Conservation (phyloP, 2,113 vertebrate genomes). For the Dromaius novaehollandiae region DNA sequence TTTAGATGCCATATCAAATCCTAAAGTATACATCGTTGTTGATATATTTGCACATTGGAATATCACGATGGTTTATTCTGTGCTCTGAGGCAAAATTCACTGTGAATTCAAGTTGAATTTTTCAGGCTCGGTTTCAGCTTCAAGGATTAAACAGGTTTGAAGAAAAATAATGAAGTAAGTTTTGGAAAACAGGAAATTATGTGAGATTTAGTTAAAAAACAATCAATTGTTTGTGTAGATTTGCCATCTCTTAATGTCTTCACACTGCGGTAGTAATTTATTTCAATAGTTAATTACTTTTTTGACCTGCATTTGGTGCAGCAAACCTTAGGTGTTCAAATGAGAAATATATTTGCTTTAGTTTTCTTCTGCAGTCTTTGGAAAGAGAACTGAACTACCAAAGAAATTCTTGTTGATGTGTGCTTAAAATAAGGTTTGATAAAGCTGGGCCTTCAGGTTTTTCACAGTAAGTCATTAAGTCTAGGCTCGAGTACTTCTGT, state of each 20-base stretch:
- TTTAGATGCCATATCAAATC: constrained; percentile 1
- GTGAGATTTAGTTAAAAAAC: neutral
- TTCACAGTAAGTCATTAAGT: accelerated
- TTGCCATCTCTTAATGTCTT: constrained; percentile 18
- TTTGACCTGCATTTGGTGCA: constrained; percentile 19
- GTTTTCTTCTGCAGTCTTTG: neutral
- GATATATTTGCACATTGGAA: neutral
- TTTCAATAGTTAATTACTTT: neutral
- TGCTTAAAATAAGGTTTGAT: neutral
- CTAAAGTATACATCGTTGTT: neutral
- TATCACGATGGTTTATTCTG: neutral
- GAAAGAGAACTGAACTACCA: neutral
- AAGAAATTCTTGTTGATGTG: neutral
- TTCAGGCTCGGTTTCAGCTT: neutral
- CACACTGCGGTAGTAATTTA: neutral
- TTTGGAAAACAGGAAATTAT: neutral
- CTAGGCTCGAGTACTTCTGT: neutral
- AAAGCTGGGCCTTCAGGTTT: neutral
- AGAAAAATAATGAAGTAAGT: neutral
- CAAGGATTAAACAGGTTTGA: neutral
- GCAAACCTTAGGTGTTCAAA: neutral
- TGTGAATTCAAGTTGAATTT: neutral
- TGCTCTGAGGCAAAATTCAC: neutral
- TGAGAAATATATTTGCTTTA: neutral
- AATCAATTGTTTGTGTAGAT: neutral